A percentile compares a stretch with the other conserved stretches of the same genome.
Evolutionary conservation across 2,888 invertebrate species (phyloP).

Genomic region (Nymphalis urticae): DNA sequence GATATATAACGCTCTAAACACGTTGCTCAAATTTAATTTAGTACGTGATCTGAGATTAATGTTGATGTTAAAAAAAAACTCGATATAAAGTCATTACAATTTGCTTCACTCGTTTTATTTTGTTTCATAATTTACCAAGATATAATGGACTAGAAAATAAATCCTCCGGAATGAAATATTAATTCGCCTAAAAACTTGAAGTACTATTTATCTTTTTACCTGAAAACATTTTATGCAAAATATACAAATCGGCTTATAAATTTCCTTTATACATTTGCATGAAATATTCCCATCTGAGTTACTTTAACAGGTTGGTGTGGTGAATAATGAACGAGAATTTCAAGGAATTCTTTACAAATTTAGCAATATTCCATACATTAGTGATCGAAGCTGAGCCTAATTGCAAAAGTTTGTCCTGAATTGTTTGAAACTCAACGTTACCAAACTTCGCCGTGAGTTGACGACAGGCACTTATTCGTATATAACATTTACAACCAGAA

Average conservation of each 20-base stretch:
- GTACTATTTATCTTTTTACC: neutral
- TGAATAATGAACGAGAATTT: constrained; percentile 25
- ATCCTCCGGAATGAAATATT: no score
- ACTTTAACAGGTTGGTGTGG: neutral
- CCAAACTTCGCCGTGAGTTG: neutral
- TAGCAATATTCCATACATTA: constrained; percentile 26
- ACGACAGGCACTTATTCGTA: neutral
- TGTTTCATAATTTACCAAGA: no score
- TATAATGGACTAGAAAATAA: no score
- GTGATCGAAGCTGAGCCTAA: constrained; percentile 37
- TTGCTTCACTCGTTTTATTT: neutral
- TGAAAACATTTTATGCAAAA: neutral
- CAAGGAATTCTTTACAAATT: constrained; percentile 26
- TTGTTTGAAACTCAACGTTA: constrained; percentile 31
- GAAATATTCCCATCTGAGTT: neutral
- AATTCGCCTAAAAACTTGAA: no score
- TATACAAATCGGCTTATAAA: neutral
- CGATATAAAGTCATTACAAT: neutral
- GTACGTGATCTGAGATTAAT: neutral
- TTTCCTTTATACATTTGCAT: neutral
- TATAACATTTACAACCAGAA: neutral
- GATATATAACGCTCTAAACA: neutral
- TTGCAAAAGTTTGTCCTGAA: constrained; percentile 35
- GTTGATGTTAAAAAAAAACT: neutral
- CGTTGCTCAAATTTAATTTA: constrained; percentile 3